Evolutionary conservation across 2,888 invertebrate species (phyloP).

Genomic region (Papilio demoleus): DNA sequence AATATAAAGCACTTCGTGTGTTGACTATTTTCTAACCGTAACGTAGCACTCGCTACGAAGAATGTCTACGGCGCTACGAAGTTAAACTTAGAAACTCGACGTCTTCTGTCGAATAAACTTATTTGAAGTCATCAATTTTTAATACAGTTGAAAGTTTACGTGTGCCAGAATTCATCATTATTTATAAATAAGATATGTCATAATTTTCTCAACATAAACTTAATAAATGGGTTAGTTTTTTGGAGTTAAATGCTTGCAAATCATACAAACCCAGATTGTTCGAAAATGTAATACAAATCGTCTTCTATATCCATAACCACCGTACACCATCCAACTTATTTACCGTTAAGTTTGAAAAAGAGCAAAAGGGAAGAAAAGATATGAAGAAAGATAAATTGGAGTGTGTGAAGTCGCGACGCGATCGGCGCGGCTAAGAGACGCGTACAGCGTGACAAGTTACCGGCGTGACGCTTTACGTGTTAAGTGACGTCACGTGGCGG

Average conservation of each 20-base stretch:
- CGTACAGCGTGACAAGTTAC: slow-evolving; percentile 9
- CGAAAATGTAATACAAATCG: slow-evolving; percentile 70
- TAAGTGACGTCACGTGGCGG: slow-evolving; percentile 46
- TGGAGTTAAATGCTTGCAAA: slow-evolving; percentile 40
- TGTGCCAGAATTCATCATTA: too few relatives aligned
- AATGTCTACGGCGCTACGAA: neutral
- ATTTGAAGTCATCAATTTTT: neutral
- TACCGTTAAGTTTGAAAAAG: slow-evolving; percentile 36
- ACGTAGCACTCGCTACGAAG: neutral
- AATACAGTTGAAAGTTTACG: neutral
- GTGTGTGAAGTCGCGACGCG: slow-evolving; percentile 31
- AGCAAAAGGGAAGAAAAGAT: neutral
- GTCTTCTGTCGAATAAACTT: neutral
- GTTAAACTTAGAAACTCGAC: neutral
- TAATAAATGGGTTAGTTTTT: neutral
- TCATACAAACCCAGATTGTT: slow-evolving; percentile 75
- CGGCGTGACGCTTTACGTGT: slow-evolving; percentile 31
- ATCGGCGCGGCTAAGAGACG: slow-evolving; percentile 42
- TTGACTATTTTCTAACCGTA: neutral
- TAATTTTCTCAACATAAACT: too few relatives aligned
- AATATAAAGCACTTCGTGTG: too few relatives aligned
- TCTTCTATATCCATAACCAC: slow-evolving; percentile 75
- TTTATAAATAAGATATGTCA: too few relatives aligned
- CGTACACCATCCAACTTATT: slow-evolving; percentile 60
- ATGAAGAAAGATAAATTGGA: neutral